Evolutionary conservation across 2,797 vertebrate genomes (phyloP).

Genomic region (Anguilla marmorata): DNA sequence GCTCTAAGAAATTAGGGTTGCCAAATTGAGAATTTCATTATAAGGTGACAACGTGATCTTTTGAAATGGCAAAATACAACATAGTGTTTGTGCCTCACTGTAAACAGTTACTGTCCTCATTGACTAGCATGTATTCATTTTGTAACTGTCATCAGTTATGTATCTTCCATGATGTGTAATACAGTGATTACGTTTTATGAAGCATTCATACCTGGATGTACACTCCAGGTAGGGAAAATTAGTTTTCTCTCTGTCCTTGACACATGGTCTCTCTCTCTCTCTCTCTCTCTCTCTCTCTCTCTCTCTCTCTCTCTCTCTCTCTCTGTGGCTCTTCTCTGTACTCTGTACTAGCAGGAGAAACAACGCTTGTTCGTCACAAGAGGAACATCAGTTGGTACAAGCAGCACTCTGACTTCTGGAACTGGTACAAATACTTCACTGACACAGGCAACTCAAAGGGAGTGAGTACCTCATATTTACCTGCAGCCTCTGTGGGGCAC

Average conservation of each 20-base stretch:
- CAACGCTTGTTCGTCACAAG: conserved; percentile 68
- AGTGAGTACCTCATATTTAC: conserved; percentile 60
- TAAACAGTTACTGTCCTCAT: background rate
- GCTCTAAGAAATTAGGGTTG: background rate
- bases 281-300: no score
- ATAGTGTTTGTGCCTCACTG: background rate
- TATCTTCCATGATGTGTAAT: background rate
- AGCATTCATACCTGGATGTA: background rate
- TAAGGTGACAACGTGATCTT: background rate
- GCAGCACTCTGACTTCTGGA: conserved; percentile 79
- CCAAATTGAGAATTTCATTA: background rate
- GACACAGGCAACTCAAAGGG: conserved; percentile 76
- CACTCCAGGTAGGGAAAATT: background rate
- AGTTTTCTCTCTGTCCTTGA: background rate
- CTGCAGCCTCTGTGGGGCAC: background rate
- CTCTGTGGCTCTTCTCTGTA: background rate
- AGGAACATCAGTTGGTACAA: conserved; percentile 82
- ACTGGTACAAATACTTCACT: conserved; percentile 78
- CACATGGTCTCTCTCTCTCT: background rate
- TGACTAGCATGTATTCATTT: background rate
- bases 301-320: no score
- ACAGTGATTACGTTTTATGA: background rate
- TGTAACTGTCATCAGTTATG: background rate
- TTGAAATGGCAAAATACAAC: background rate
- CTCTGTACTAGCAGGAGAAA: conserved; percentile 47